These are phyloP conservation scores for Panurus biarmicus DNA, from an alignment of 2,113 vertebrate species.

Conservation along the genomic window DNA sequence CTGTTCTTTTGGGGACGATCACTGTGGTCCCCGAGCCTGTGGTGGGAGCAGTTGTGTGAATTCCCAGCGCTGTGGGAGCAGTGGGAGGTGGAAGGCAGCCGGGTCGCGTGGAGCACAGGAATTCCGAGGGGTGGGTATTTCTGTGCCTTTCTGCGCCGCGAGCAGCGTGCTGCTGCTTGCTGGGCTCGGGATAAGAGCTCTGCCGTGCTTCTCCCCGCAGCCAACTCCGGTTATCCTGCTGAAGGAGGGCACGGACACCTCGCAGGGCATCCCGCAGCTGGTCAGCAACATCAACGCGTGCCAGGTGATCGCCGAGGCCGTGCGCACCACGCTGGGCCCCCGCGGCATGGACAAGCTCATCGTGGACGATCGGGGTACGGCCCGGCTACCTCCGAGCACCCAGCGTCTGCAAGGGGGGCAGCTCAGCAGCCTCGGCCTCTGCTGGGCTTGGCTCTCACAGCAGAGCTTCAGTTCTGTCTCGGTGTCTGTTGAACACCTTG, in stretches of 20 bases:
- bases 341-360: conserved; percentile 99
- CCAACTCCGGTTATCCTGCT: conserved; percentile 91
- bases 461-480: background rate
- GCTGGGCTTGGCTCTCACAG: fast-evolving
- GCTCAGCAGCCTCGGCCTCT: fast-evolving
- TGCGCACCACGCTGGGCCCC: conserved; percentile 93
- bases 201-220: conserved; percentile 42
- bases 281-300: conserved; percentile 98
- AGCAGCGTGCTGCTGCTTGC: fast-evolving
- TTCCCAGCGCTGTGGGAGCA: background rate
- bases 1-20: fast-evolving
- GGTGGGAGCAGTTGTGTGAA: background rate
- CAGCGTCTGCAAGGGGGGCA: too few species aligned
- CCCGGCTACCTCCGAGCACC: too few species aligned
- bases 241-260: conserved; percentile 95
- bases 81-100: background rate
- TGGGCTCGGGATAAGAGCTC: fast-evolving
- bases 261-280: conserved; percentile 93
- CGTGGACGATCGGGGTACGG: conserved; percentile 84
- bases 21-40: fast-evolving
- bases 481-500: fast-evolving
- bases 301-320: conserved; percentile 93
- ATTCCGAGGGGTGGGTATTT: too few species aligned
- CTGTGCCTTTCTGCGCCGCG: fast-evolving
- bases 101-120: background rate